Evolutionary conservation across 1,140 invertebrate genomes (phyloP).

Genomic region (Branchinecta lynchi): DNA sequence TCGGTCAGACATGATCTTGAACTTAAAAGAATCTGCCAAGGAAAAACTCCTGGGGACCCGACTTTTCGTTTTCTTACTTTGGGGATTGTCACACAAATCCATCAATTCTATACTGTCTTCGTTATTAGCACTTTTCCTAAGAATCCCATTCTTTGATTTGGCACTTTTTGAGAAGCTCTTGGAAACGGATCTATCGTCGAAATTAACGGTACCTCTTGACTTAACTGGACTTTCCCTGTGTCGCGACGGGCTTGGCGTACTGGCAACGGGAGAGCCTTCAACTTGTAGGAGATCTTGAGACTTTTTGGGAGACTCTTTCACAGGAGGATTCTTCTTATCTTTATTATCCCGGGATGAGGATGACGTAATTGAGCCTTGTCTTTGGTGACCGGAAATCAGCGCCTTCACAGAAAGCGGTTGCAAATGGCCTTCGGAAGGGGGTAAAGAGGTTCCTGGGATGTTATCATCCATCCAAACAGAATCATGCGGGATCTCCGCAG

Average conservation of each 20-base stretch:
- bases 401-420: neutral
- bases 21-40: conserved; percentile 18
- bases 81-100: neutral
- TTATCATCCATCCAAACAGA: neutral
- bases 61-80: neutral
- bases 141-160: conserved; percentile 8
- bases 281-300: neutral
- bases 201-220: conserved; percentile 17
- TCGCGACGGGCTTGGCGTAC: neutral
- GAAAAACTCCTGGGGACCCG: conserved; percentile 18
- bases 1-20: neutral
- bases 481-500: conserved; percentile 17
- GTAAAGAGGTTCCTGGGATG: neutral
- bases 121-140: conserved; percentile 4
- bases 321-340: neutral
- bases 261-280: neutral
- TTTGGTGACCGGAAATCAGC: neutral
- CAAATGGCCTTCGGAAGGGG: neutral
- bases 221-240: conserved; percentile 18
- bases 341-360: neutral
- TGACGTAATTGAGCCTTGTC: neutral
- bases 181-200: neutral
- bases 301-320: neutral
- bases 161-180: neutral
- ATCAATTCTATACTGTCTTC: conserved; percentile 1